Evolutionary conservation across 2,888 invertebrate species (phyloP).

Genomic region (Ophraella communa): DNA sequence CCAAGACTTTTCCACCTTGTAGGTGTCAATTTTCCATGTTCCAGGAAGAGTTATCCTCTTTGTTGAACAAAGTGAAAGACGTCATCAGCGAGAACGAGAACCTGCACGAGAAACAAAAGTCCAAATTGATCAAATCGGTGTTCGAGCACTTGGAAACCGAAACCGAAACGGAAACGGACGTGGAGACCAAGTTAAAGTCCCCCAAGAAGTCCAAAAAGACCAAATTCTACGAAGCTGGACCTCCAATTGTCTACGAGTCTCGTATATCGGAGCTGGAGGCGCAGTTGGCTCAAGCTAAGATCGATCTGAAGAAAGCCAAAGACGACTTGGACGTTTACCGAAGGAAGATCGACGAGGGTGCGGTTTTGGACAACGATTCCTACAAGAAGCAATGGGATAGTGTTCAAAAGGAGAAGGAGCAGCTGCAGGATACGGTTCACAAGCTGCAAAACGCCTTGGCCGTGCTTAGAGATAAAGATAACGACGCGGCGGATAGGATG

Average conservation of each 20-base stretch:
- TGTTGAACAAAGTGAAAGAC: constrained; percentile 83
- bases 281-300: constrained; percentile 77
- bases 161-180: constrained; percentile 56
- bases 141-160: constrained; percentile 68
- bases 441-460: constrained; percentile 72
- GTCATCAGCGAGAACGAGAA: constrained; percentile 85
- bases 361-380: constrained; percentile 65
- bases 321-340: constrained; percentile 68
- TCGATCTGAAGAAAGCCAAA: constrained; percentile 76
- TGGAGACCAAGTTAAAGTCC: constrained; percentile 48
- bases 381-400: constrained; percentile 75
- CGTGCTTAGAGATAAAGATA: constrained; percentile 68
- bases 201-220: constrained; percentile 47
- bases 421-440: constrained; percentile 72
- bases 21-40: constrained; percentile 29
- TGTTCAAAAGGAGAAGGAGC: constrained; percentile 73
- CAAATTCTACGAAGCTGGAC: constrained; percentile 69
- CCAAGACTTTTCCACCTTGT: background rate
- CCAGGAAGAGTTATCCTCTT: constrained; percentile 76
- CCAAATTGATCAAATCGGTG: constrained; percentile 69
- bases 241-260: constrained; percentile 83
- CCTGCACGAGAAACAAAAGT: constrained; percentile 78
- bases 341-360: constrained; percentile 57
- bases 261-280: constrained; percentile 85
- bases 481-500: constrained; percentile 68